phyloP scores from a whole-genome alignment of 2,113 vertebrate genomes.

The Paradoxurus hermaphroditus region DNA sequence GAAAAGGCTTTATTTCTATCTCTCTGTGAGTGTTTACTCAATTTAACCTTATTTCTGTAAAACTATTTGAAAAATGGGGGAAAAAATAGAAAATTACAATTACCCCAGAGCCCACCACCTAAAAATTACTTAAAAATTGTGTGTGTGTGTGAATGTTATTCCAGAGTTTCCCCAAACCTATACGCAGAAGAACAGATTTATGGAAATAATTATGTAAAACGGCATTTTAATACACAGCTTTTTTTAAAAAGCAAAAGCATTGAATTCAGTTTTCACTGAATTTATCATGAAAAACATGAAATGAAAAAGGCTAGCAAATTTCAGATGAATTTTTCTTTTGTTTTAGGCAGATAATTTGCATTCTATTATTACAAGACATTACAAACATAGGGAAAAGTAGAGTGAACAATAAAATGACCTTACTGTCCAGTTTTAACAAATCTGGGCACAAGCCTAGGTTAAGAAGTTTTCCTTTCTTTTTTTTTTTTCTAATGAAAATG shows the following conservation, averaged over 20 bases:
- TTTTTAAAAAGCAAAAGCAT: neutral
- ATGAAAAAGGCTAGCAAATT: neutral
- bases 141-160: neutral
- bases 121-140: neutral
- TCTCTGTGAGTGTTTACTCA: neutral
- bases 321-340: neutral
- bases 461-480: neutral
- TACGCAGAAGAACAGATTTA: neutral
- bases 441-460: neutral
- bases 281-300: neutral
- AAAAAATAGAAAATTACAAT: neutral
- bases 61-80: neutral
- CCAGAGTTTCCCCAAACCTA: neutral
- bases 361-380: neutral
- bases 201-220: neutral
- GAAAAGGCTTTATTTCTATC: neutral
- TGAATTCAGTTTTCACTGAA: neutral
- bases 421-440: neutral
- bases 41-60: neutral
- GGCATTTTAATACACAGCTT: neutral
- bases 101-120: neutral
- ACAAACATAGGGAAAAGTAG: neutral
- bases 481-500: neutral
- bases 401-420: neutral
- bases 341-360: neutral